Evolutionary conservation across 2,888 invertebrate species (phyloP).

Genomic region (Leptopilina syphax): DNA sequence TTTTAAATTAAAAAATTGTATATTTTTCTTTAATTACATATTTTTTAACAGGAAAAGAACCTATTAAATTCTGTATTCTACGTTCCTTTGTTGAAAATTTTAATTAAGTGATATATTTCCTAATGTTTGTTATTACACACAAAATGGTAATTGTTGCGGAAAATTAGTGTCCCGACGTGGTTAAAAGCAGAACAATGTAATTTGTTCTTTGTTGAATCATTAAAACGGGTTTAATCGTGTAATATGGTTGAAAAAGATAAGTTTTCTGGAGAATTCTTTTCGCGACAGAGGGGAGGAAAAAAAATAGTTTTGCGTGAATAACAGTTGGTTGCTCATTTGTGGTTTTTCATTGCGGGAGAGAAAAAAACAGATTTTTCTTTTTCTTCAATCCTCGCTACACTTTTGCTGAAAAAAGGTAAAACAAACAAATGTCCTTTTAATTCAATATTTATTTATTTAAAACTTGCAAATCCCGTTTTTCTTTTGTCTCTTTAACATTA

Average conservation of each 20-base stretch:
- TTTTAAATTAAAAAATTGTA: too few species aligned
- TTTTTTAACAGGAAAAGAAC: too few species aligned
- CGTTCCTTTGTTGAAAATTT: not conserved
- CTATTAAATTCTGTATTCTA: too few species aligned
- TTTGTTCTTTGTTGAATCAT: constrained; percentile 2
- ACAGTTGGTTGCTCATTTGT: constrained; percentile 46
- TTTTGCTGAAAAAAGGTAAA: not conserved
- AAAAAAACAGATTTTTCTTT: constrained; percentile 54
- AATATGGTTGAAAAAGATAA: constrained; percentile 13
- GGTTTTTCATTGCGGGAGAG: constrained; percentile 19
- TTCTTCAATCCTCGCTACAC: not conserved
- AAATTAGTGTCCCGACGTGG: not conserved
- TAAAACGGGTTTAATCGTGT: constrained; percentile 16
- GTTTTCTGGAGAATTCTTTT: constrained; percentile 22
- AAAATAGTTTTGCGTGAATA: constrained; percentile 35
- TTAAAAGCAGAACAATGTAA: constrained; percentile 7
- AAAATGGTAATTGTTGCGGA: not conserved
- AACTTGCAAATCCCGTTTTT: not conserved
- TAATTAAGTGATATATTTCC: not conserved
- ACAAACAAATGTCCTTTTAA: not conserved
- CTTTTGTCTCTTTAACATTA: not conserved
- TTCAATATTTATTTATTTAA: not conserved
- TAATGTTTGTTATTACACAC: not conserved
- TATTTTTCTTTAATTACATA: too few species aligned
- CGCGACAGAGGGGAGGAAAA: not conserved